Evolutionary conservation across 2,888 invertebrate genomes (phyloP).

Genomic region (Actias luna): DNA sequence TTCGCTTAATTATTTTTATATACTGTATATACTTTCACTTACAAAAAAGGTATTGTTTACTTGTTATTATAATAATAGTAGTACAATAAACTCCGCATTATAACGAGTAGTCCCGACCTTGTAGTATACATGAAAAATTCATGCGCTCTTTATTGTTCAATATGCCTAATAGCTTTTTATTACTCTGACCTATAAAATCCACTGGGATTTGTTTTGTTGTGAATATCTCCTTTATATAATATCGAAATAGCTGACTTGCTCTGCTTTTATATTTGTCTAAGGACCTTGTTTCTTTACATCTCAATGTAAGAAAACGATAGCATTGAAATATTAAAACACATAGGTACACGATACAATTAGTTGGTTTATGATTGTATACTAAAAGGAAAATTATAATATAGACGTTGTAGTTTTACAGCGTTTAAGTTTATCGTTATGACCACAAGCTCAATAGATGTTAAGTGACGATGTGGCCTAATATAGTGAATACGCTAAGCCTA

Average conservation of each 20-base stretch:
- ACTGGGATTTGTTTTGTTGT: conserved; percentile 18
- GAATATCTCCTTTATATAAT: conserved; percentile 17
- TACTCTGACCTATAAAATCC: conserved; percentile 19
- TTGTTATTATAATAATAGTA: neutral
- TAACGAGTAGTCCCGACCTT: conserved; percentile 10
- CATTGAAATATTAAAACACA: neutral
- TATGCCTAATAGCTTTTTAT: conserved; percentile 20
- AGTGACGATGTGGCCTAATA: no score
- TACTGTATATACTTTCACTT: neutral
- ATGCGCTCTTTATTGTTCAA: conserved; percentile 18
- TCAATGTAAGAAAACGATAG: neutral
- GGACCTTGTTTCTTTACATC: conserved; percentile 14
- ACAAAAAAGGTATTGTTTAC: neutral
- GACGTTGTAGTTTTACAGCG: no score
- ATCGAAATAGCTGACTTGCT: conserved; percentile 15
- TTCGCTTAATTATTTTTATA: neutral
- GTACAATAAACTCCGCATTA: conserved; percentile 9
- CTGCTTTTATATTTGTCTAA: conserved; percentile 14
- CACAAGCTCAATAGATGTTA: no score
- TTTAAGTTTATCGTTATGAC: no score
- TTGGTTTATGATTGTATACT: no score
- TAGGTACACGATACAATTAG: neutral
- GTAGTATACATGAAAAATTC: conserved; percentile 17
- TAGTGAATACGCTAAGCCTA: no score
- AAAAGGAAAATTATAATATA: no score